Base-by-base conservation (phyloP, 2,888 invertebrate genomes). In the Griposia aprilina region DNA sequence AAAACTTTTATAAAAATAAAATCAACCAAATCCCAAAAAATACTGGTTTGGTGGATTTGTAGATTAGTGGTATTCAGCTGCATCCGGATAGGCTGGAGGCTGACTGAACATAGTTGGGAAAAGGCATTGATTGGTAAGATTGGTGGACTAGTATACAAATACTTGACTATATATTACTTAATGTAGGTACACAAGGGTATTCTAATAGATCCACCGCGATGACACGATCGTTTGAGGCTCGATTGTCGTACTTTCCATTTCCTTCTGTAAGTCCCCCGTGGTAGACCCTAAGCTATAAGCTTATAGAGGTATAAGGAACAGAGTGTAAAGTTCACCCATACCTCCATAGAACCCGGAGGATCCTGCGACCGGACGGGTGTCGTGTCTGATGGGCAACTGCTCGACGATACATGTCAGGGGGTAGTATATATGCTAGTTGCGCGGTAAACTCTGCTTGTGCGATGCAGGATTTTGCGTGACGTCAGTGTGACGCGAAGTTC, bases 211-310 rank as follows among this genome's bases (percentile, higher is more conserved):
- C 36, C 0, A 70, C 30, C 17, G 23, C 36, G 62, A 78, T 81
- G 81, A 83, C 76, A 66, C 67, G 57, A 81, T 73, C 78, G 36
- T 79, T 85, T 71, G 48, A 30, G 66, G 65, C 17, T 79, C 55
- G 65, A 87, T 81, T 82, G 83, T 85, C 69, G 63, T 59, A 74
- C 70, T 80, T 87, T 86, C 85, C 86, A 89, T 89, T 88, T 87
- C 89, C 88, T 85, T 72, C 77, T 81, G 66, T 65, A 66, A 78
- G 69, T 67, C 63, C 65, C 74, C 52, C 36, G 17, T 15, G 4
- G 8, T 74, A 66, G 62, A 15, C 10, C 1, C 10, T 17, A 88
- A 86, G 74, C 52, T 55, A 79, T 55, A 78, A 81, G 62, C 78
- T 71, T 30, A 30, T 55, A 36, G 17, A 0, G 55, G 30, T 63